These are phyloP conservation scores for Mastomys natalensis DNA, from an alignment of 2,113 vertebrate genomes.

Conservation along the genomic window DNA sequence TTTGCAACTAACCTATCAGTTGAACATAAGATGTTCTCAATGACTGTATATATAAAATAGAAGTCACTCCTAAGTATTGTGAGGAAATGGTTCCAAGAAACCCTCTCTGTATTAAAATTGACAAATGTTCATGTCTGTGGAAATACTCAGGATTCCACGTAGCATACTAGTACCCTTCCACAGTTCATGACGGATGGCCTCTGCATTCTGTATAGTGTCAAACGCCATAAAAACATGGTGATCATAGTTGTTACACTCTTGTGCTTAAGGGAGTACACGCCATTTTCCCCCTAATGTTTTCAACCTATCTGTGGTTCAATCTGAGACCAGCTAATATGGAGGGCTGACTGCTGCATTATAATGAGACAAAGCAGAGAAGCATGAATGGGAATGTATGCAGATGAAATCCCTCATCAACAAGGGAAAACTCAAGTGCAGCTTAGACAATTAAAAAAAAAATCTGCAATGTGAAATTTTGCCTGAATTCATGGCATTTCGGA, in stretches of 20 bases:
- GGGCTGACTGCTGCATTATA: not conserved
- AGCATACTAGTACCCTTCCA: not conserved
- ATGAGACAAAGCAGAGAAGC: not conserved
- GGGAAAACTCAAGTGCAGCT: not conserved
- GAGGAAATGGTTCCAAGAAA: not conserved
- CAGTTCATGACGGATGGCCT: not conserved
- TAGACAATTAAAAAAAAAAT: not conserved
- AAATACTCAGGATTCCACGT: not conserved
- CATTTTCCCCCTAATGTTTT: not conserved
- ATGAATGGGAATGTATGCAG: not conserved
- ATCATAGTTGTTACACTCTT: too few species aligned
- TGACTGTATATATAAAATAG: not conserved
- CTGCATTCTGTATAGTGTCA: not conserved
- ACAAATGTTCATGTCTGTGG: not conserved
- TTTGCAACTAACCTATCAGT: not conserved
- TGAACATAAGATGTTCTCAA: not conserved
- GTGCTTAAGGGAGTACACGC: not conserved
- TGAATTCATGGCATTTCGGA: not conserved
- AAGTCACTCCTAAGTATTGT: not conserved
- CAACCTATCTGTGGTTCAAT: not conserved
- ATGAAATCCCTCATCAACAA: not conserved
- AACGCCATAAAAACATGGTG: not conserved
- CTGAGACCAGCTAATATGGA: not conserved
- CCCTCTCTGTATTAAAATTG: not conserved
- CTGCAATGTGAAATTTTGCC: not conserved